A percentile compares a stretch with the other conserved stretches of the same genome.
These are phyloP conservation scores for Acanthococcus lagerstroemiae DNA, from an alignment of 2,888 invertebrate species.

Conservation along the genomic window DNA sequence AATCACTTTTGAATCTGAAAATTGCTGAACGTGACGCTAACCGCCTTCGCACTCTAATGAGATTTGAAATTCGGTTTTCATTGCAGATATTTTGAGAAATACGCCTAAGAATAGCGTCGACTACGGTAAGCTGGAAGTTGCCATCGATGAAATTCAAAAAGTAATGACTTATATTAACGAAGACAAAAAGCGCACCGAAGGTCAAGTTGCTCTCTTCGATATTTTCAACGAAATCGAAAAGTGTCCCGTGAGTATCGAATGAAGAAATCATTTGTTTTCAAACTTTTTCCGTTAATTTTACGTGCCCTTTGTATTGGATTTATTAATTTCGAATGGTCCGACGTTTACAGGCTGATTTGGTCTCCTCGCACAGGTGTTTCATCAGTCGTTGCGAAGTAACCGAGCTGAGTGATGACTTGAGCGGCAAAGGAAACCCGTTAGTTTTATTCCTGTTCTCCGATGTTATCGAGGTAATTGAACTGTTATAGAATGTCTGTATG, in stretches of 20 bases:
- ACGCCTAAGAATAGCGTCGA: conserved; percentile 82
- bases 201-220: conserved; percentile 89
- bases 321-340: background rate
- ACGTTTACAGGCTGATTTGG: conserved; percentile 62
- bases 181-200: conserved; percentile 92
- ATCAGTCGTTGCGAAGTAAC: conserved; percentile 79
- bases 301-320: background rate
- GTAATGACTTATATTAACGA: conserved; percentile 95
- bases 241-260: conserved; percentile 64
- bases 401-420: conserved; percentile 71
- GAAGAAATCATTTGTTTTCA: background rate
- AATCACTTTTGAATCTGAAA: no score
- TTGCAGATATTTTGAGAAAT: conserved; percentile 81
- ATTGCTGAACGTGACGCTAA: no score
- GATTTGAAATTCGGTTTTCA: no score
- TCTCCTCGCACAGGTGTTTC: conserved; percentile 85
- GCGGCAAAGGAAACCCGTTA: conserved; percentile 74
- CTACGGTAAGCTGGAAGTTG: conserved; percentile 69
- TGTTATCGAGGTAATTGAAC: conserved; percentile 80
- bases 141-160: conserved; percentile 76
- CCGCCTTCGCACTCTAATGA: no score
- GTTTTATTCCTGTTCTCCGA: conserved; percentile 89
- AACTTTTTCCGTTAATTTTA: background rate
- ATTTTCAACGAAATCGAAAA: conserved; percentile 96
- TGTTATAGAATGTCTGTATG: background rate